Conservation (phyloP, 1,140 invertebrate genomes). For the Anoplolepis gracilipes region DNA sequence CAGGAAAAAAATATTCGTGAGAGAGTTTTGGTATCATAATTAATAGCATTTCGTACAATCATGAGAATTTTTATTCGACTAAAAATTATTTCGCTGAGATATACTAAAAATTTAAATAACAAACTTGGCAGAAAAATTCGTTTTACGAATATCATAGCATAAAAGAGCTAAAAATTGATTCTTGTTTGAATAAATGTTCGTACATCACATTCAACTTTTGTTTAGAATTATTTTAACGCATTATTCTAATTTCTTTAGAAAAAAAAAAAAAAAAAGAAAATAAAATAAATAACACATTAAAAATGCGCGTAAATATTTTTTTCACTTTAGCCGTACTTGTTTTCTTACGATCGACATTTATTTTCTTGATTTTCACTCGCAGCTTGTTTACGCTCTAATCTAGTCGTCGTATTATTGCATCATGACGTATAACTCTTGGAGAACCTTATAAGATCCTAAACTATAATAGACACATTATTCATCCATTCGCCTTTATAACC, state of each 20-base stretch:
- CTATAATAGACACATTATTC: conserved; percentile 46
- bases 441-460: conserved; percentile 32
- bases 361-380: background rate
- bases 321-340: background rate
- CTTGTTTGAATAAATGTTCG: conserved; percentile 15
- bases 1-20: background rate
- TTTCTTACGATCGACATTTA: conserved; percentile 9
- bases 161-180: background rate
- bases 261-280: too few relatives aligned
- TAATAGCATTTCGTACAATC: conserved; percentile 7
- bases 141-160: background rate
- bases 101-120: conserved; percentile 11
- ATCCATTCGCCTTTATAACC: conserved; percentile 49
- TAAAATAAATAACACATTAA: background rate
- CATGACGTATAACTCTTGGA: background rate
- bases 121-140: background rate
- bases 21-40: background rate
- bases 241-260: background rate
- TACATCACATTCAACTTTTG: background rate
- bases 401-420: background rate
- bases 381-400: conserved; percentile 20
- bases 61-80: background rate
- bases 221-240: background rate
- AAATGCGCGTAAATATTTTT: background rate
- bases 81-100: conserved; percentile 12